Conservation (phyloP, 2,113 vertebrate genomes). For the Oryzias celebensis region DNA sequence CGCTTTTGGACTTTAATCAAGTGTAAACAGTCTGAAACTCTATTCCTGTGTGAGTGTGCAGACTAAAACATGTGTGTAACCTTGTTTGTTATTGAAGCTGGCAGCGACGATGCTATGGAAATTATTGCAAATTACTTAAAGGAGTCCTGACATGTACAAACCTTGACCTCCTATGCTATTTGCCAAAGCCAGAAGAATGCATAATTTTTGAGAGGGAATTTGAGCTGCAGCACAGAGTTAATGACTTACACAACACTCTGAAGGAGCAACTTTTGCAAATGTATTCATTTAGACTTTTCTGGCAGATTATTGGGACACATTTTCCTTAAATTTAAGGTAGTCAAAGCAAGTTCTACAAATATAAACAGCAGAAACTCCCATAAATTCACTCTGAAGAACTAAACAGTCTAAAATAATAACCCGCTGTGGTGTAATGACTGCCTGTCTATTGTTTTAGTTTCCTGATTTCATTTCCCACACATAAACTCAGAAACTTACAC, state of each 20-base stretch:
- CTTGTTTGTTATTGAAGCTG: constrained; percentile 79
- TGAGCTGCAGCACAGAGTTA: constrained; percentile 59
- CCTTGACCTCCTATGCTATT: constrained; percentile 70
- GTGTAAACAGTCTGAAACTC: constrained; percentile 35
- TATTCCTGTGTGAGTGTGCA: constrained; percentile 32
- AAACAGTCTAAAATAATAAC: constrained; percentile 67
- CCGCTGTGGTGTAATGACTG: constrained; percentile 57
- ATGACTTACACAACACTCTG: constrained; percentile 46
- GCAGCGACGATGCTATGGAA: constrained; percentile 78
- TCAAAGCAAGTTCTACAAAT: constrained; percentile 37
- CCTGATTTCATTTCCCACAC: constrained; percentile 75
- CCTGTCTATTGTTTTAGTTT: constrained; percentile 73
- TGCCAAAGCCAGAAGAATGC: constrained; percentile 63
- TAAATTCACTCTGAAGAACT: constrained; percentile 50
- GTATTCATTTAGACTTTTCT: constrained; percentile 9
- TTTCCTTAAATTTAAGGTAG: constrained; percentile 20
- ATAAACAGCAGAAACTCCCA: constrained; percentile 65
- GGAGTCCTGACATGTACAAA: constrained; percentile 74
- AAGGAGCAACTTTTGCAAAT: constrained; percentile 22
- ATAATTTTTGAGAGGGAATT: constrained; percentile 61
- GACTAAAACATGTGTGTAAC: constrained; percentile 62
- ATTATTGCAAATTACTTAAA: constrained; percentile 82
- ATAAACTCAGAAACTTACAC: constrained; percentile 71
- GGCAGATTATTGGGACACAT: constrained; percentile 20
- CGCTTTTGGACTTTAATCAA: constrained; percentile 16